phyloP scores from a whole-genome alignment of 2,888 invertebrate species.

The Microchrysa polita region DNA sequence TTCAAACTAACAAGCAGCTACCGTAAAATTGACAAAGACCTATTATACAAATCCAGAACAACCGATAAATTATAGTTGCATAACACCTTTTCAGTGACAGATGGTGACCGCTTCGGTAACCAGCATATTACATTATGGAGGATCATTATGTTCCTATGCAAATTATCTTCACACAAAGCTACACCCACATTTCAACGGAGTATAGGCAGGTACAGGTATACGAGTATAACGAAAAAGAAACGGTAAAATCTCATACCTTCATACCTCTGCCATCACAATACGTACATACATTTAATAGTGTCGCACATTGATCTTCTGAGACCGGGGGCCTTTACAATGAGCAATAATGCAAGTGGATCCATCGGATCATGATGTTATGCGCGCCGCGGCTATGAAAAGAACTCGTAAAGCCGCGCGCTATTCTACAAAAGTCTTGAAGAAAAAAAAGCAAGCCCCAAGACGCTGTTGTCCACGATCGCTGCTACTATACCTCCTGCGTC shows the following conservation, averaged over 20 bases:
- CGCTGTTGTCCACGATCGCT: conserved; percentile 17
- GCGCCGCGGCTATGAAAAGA: conserved; percentile 25
- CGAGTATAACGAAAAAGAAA: too few species aligned
- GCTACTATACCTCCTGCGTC: conserved; percentile 23
- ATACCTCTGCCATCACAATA: conserved; percentile 12
- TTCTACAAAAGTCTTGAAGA: background rate
- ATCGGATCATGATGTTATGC: conserved; percentile 22
- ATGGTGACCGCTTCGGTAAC: too few species aligned
- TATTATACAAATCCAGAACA: too few species aligned
- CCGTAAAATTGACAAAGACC: too few species aligned
- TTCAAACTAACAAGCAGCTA: too few species aligned
- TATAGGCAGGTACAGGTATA: too few species aligned
- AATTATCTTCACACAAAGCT: conserved; percentile 4
- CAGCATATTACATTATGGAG: too few species aligned
- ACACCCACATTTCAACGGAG: conserved; percentile 19
- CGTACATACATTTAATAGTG: conserved; percentile 27
- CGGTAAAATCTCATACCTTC: conserved; percentile 26
- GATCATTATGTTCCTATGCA: background rate
- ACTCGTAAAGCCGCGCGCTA: conserved; percentile 3
- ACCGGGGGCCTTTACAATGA: background rate
- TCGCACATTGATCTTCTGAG: conserved; percentile 31
- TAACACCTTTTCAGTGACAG: too few species aligned
- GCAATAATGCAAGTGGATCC: conserved; percentile 13
- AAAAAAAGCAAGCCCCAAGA: conserved; percentile 32
- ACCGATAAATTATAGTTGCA: too few species aligned